Base-by-base conservation (phyloP, 2,888 invertebrate species). In the Coecobrya sp. region DNA sequence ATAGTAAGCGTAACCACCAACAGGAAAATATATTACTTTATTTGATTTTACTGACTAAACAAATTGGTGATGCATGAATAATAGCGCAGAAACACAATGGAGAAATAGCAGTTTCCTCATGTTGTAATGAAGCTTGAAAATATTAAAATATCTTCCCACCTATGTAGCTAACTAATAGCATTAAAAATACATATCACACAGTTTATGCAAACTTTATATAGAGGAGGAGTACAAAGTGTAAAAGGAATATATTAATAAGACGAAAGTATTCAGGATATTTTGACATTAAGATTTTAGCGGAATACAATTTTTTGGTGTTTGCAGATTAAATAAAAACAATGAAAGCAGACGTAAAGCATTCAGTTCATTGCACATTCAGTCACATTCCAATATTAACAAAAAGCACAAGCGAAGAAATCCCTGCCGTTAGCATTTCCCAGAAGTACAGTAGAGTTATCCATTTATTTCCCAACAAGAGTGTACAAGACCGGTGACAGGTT, bases 401-500 rank as follows among this genome's bases (percentile, higher is more conserved):
- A 3, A 45, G 13, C 7, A 73, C 36, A 49, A 22, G 13, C 0
- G n/a, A 19, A 52, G 19, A 79, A 79, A 79, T 52, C 27, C 79
- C 79, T 25, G 79, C 52, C 52, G 73, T 8, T 42, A 73, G 42
- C 73, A 73, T 36, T 73, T 73, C 73, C 19, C 73, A 73, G 73
- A 73, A 73, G 73, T 19, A 73, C 42, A 73, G 19, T 19, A n/a
- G 30, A n/a, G 25, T 52, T 79, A 52, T 27, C 79, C 27, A 79
- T 55, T 55, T 79, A 79, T 52, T 73, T 76, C 5, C 76, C 22
- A 76, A 76, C 76, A 49, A 76, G 76, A 62, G 65, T 76, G 55
- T 76, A 87, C 87, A 76, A 76, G 62, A 87, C 79, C 87, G 87
- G 87, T 87, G 87, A 87, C 87, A 87, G 62, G 27, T 7, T 87